These are phyloP conservation scores for Xylota segnis DNA, from an alignment of 2,888 invertebrate species.

Conservation along the genomic window DNA sequence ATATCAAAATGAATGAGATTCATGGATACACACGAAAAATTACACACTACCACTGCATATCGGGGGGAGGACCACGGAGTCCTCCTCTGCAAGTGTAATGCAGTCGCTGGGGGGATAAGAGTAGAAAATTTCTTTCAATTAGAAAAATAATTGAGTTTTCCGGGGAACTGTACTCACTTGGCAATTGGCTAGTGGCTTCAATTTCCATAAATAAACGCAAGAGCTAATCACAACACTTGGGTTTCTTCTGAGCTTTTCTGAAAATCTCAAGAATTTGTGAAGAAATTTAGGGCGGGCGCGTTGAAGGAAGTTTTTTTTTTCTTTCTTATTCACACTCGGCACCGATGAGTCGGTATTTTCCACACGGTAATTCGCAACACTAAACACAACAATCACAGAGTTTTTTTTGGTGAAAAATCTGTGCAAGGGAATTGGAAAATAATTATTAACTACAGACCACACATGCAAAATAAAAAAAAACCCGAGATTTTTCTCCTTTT, in stretches of 20 bases:
- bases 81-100: constrained; percentile 13
- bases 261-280: constrained; percentile 15
- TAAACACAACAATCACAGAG: constrained; percentile 20
- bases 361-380: neutral
- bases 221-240: constrained; percentile 1
- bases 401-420: constrained; percentile 2
- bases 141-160: constrained; percentile 5
- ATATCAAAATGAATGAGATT: neutral
- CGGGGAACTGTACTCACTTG: constrained; percentile 14
- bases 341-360: neutral
- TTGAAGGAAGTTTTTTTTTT: neutral
- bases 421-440: constrained; percentile 18
- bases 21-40: constrained; percentile 46
- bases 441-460: constrained; percentile 16
- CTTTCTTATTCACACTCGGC: neutral
- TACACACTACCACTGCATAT: constrained; percentile 7
- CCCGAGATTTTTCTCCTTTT: neutral
- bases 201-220: constrained; percentile 2
- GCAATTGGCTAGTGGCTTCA: neutral
- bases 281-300: constrained; percentile 49
- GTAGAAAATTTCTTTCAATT: neutral
- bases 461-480: too few relatives aligned
- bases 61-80: too few relatives aligned
- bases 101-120: neutral
- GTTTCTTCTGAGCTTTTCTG: neutral